Conservation (phyloP, 2,113 vertebrate genomes). For the Gnathonemus longibarbis region DNA sequence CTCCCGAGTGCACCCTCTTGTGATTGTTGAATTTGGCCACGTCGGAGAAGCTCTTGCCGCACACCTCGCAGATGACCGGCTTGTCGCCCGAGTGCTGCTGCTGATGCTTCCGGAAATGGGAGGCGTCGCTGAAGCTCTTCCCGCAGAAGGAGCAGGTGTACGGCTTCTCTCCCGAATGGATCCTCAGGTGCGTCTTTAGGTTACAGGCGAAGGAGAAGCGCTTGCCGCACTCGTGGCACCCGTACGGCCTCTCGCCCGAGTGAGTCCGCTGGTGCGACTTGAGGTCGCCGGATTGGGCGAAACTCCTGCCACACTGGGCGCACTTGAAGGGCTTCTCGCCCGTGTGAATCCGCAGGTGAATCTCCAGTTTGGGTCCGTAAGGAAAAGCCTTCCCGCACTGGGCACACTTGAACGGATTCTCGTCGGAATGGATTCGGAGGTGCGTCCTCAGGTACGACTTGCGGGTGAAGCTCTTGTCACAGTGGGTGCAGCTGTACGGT, state of each 20-base stretch:
- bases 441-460: slow-evolving; percentile 7
- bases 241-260: slow-evolving; percentile 20
- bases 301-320: slow-evolving; percentile 34
- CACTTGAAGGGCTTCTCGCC: slow-evolving; percentile 38
- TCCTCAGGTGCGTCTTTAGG: slow-evolving; percentile 23
- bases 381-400: slow-evolving; percentile 38
- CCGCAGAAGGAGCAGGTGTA: slow-evolving; percentile 32
- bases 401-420: slow-evolving; percentile 7
- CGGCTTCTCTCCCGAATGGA: slow-evolving; percentile 21
- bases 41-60: slow-evolving; percentile 20
- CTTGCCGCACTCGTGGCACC: slow-evolving; percentile 28
- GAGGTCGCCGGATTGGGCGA: slow-evolving; percentile 3
- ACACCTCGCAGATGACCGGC: slow-evolving; percentile 14
- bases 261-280: slow-evolving; percentile 11
- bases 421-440: slow-evolving; percentile 7
- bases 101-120: slow-evolving; percentile 13
- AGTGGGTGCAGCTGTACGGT: slow-evolving; percentile 36
- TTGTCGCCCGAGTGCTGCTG: slow-evolving; percentile 8
- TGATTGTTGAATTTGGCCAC: slow-evolving; percentile 15
- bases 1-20: slow-evolving; percentile 21
- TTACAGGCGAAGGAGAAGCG: slow-evolving; percentile 38
- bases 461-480: slow-evolving; percentile 22
- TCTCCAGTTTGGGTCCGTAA: slow-evolving; percentile 29
- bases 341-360: slow-evolving; percentile 43
- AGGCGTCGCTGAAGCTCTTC: slow-evolving; percentile 24